Base-by-base conservation (phyloP, 2,797 vertebrate genomes). In the Melanotaenia nigrans region DNA sequence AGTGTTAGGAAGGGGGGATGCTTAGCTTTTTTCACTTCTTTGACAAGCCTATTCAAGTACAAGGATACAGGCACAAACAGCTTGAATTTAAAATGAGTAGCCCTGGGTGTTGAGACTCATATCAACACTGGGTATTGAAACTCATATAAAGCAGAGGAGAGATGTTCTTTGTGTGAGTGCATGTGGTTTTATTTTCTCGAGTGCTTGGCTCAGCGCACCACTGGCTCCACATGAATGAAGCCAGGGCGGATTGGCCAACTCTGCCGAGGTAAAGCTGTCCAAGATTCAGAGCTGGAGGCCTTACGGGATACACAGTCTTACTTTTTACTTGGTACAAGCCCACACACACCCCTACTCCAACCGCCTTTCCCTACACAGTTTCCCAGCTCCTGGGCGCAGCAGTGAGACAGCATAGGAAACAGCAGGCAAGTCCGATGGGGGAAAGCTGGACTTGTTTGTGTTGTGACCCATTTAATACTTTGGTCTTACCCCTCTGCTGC, bases 201-300 rank as follows among this genome's bases (percentile, higher is more conserved):
- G 85, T 73, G 76, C 75, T 83, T 84, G 86, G 85, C 85, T 78
- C 35, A 5, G 22, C 66, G 42, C 30, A 69, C 73, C 61, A 69
- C 67, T 89, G 86, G 86, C 85, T 86, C 65, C 16, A 75, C 78
- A 63, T 92, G 86, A 88, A 87, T 89, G 76, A 88, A 87, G 62
- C 28, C 76, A 77, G 75, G 73, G 76, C 75, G 62, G 64, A 68
- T 82, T 75, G 86, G 85, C 82, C 64, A 54, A 65, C 71, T 82
- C 56, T 70, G 61, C 61, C 0, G 72, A 73, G 65, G 69, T 79
- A 76, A 82, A 87, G 73, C 81, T 61, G 65, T 88, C 88, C 87
- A 87, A 84, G 79, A 84, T 75, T 83, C 67, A 51, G 70, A 65
- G 68, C 78, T 79, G 56, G 67, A 53, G 74, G 79, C 73, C 66